Base-by-base conservation (phyloP, 2,888 invertebrate species). In the Bhutanitis thaidina region DNA sequence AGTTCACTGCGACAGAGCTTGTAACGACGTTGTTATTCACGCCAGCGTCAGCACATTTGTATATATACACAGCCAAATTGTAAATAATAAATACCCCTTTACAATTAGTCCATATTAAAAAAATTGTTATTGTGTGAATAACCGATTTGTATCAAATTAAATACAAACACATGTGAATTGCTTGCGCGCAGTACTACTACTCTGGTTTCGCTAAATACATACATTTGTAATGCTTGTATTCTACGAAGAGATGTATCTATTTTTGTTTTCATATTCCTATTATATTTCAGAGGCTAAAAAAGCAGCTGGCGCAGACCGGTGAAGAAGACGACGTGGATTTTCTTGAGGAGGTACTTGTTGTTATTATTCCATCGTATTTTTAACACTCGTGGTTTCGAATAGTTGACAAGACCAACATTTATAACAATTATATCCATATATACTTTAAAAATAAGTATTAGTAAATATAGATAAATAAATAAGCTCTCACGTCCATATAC, bases 261-360 rank as follows among this genome's bases (percentile, higher is more conserved):
- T 41, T 3, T 15, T 38, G 5, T 35, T 3, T 32, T 44, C 9
- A 43, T 34, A 43, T 38, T 1, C 8, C 14, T 16, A 13, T 29
- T 27, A 15, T 12, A 9, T 75, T 68, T 12, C 74, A 88, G 88
- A 73, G 67, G 62, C 81, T 84, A 77, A 86, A 81, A 78, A 84
- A 74, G 62, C 86, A 86, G 58, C 58, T 80, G 74, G 78, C 74
- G 60, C 84, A 80, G 66, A 65, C 66, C 64, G 76, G 67, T 83
- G 86, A 87, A 61, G 84, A 82, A 25, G 87, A 86, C 44, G 78
- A 85, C 48, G 52, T 84, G 59, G 77, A 80, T 54, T 65, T 74
- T 15, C 61, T 86, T 39, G 86, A 86, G 57, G 79, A 84, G 75
- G 87, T 86, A 48, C 67, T 27, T 32, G 3, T 29, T 32, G 12